These are phyloP conservation scores for Conus ventricosus DNA, from an alignment of 1,140 invertebrate species.

Conservation along the genomic window DNA sequence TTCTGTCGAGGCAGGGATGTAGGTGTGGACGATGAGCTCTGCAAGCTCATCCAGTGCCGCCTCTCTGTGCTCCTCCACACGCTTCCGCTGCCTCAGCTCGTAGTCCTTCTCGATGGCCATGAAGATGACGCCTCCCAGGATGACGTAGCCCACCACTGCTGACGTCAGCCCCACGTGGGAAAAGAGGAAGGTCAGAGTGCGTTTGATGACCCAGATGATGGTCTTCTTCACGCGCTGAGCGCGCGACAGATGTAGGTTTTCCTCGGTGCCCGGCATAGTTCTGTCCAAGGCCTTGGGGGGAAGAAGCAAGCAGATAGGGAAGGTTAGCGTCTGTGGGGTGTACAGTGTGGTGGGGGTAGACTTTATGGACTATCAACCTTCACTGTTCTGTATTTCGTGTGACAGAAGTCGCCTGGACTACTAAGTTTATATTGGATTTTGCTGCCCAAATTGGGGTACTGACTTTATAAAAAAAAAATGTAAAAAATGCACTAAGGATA, in stretches of 20 bases:
- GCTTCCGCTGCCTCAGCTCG: constrained; percentile 55
- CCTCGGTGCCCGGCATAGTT: neutral
- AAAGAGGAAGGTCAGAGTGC: constrained; percentile 47
- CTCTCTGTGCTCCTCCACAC: constrained; percentile 21
- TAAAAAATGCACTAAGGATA: too few relatives aligned
- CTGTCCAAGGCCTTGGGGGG: neutral
- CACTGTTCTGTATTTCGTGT: too few relatives aligned
- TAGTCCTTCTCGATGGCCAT: constrained; percentile 82
- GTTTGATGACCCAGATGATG: constrained; percentile 38
- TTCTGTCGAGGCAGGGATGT: neutral
- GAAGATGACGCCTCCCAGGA: constrained; percentile 70
- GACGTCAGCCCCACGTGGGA: constrained; percentile 55
- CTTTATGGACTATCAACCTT: too few relatives aligned
- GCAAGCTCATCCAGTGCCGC: neutral
- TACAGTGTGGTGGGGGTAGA: too few relatives aligned
- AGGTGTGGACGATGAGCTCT: neutral
- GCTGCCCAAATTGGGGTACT: too few relatives aligned
- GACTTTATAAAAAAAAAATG: too few relatives aligned
- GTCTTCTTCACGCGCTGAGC: constrained; percentile 23
- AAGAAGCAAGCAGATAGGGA: neutral
- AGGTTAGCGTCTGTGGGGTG: neutral
- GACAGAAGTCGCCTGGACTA: too few relatives aligned
- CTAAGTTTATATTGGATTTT: too few relatives aligned
- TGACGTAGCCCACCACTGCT: constrained; percentile 67
- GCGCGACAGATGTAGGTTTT: neutral